Percentiles rank a stretch among this genome's conserved stretches.
Conservation (phyloP, 2,888 invertebrate genomes). For the Rhagonycha fulva region DNA sequence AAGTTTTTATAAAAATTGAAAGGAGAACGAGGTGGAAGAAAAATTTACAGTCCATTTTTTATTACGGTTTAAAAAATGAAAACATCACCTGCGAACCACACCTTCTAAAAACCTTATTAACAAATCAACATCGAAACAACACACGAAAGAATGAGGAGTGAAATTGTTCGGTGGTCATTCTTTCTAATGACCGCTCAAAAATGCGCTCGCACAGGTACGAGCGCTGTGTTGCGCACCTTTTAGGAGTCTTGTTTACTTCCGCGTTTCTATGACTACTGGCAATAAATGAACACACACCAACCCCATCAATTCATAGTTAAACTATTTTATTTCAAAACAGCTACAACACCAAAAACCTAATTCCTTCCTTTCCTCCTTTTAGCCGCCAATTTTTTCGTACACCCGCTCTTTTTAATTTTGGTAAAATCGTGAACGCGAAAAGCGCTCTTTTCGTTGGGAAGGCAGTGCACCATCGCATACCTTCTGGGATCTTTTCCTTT, state of each 20-base stretch:
- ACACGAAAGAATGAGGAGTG: background rate
- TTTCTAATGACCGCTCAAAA: slow-evolving; percentile 10
- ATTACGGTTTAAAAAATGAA: background rate
- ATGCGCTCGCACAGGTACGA: slow-evolving; percentile 6
- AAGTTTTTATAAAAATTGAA: background rate
- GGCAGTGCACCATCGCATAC: background rate
- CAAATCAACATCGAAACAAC: background rate
- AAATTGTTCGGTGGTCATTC: slow-evolving; percentile 4
- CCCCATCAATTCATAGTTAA: background rate
- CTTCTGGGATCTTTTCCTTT: background rate
- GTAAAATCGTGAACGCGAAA: background rate
- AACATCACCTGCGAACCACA: background rate
- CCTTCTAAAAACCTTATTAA: background rate
- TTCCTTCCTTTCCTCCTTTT: background rate
- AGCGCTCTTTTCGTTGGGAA: background rate
- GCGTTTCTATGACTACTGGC: slow-evolving; percentile 1
- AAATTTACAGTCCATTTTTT: background rate
- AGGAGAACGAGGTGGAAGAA: background rate
- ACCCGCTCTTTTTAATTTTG: background rate
- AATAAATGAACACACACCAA: background rate
- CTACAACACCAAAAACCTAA: background rate
- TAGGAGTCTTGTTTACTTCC: slow-evolving; percentile 2
- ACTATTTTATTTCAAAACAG: background rate
- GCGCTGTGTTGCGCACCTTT: slow-evolving; percentile 9
- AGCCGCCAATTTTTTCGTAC: background rate